Conservation (phyloP, 1,140 invertebrate genomes). For the Bombus waltoni region DNA sequence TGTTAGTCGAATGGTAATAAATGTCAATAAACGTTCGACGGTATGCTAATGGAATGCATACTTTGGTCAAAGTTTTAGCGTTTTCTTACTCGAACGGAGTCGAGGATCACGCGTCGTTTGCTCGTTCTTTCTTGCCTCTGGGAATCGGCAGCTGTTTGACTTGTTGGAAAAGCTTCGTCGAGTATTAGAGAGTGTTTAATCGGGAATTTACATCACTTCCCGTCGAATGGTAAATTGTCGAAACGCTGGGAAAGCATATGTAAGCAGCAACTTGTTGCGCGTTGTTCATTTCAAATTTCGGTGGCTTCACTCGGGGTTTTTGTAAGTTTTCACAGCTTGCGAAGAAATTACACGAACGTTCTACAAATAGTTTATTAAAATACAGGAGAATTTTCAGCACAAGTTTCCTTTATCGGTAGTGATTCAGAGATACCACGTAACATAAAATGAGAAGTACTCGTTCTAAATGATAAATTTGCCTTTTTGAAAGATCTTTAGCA, state of each 20-base stretch:
- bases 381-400: background rate
- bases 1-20: background rate
- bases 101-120: background rate
- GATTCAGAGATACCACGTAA: background rate
- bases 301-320: background rate
- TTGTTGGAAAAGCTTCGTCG: constrained; percentile 21
- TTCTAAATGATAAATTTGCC: background rate
- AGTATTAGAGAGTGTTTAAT: constrained; percentile 34
- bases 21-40: background rate
- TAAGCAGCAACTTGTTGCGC: constrained; percentile 47
- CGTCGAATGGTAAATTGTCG: constrained; percentile 41
- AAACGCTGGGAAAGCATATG: constrained; percentile 25
- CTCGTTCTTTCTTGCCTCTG: constrained; percentile 7
- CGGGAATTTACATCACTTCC: constrained; percentile 24
- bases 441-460: background rate
- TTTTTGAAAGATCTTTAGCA: background rate
- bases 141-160: constrained; percentile 26
- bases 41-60: background rate
- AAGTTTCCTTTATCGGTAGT: background rate
- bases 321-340: background rate
- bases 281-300: constrained; percentile 34
- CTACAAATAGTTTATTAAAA: background rate
- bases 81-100: background rate
- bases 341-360: too few relatives aligned
- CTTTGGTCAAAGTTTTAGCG: background rate